Conservation (phyloP, 2,888 invertebrate species). For the Sinopyrophorus schimmeli region DNA sequence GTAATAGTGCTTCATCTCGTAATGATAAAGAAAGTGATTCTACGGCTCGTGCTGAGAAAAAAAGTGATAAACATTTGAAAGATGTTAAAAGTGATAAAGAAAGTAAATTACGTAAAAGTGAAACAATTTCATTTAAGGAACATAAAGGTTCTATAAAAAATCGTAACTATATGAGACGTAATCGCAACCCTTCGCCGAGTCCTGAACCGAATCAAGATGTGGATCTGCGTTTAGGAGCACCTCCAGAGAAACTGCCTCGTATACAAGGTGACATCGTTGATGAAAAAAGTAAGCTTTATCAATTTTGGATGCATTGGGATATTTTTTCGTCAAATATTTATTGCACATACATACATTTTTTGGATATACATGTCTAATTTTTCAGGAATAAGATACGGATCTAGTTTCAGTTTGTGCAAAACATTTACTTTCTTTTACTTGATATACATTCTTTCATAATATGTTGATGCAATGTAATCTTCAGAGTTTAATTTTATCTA, state of each 20-base stretch:
- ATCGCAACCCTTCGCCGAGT: conserved; percentile 64
- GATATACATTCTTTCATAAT: background rate
- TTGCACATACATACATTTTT: too few species aligned
- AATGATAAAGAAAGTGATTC: conserved; percentile 39
- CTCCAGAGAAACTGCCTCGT: conserved; percentile 52
- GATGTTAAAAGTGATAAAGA: conserved; percentile 35
- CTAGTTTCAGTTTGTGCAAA: background rate
- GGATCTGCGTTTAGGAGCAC: conserved; percentile 51
- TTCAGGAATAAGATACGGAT: too few species aligned
- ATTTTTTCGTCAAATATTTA: background rate
- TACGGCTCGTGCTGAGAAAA: conserved; percentile 36
- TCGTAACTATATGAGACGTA: conserved; percentile 68
- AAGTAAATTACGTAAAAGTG: conserved; percentile 26
- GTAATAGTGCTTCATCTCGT: conserved; percentile 18
- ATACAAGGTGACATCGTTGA: conserved; percentile 44
- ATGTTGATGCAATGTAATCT: too few species aligned
- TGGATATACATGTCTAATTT: background rate
- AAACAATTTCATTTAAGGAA: conserved; percentile 59
- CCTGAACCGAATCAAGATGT: conserved; percentile 56
- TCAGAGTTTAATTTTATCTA: too few species aligned
- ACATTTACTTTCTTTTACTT: background rate
- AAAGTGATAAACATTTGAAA: conserved; percentile 37
- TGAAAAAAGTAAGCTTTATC: conserved; percentile 57
- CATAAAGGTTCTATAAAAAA: conserved; percentile 62
- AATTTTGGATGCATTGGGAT: conserved; percentile 10